Evolutionary conservation across 2,113 vertebrate genomes (phyloP), one percentile per base, ranked within the genome.

Genomic region (Tyrannus savana): DNA sequence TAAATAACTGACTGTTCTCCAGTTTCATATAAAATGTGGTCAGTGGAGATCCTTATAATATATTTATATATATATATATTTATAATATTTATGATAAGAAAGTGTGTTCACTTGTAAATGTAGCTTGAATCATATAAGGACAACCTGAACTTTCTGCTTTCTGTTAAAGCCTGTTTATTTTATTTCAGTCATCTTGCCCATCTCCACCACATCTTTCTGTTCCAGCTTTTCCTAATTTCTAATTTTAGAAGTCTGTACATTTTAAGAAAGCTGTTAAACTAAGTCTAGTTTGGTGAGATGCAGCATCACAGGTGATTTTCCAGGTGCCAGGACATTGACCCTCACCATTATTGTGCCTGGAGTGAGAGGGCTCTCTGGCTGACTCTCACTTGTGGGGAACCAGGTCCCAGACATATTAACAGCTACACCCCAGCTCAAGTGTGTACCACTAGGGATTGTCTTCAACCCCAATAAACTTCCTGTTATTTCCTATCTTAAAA

Each of bases 331-430:
- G 83, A 22, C 22, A 55, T 84, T 94, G 93, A 42, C 25, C 64
- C 17, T 67, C 62, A n/a, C 1, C 14, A 17, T 94, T 89, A 69
- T 47, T 85, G 83, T 74, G 63, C 59, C 80, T 83, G 90, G 56
- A 83, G 3, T 75, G 68, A 91, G 56, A 52, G 53, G 67, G 53
- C 37, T 94, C 24, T 87, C 58, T 89, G 71, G 60, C 56, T 87
- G 71, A 58, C 49, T 89, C 83, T 35, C 52, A 42, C 23, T 69
- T 76, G 74, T 87, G 72, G 60, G 33, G 75, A 93, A 83, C 96
- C 89, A 59, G 92, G 92, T 94, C 87, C 81, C 88, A 77, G 85
- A 64, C 35, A 18, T 69, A 19, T 84, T 95, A 97, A 75, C 93
- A 82, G 52, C 75, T 95, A 46, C 35, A 93, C 59, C 88, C 89